These are phyloP conservation scores for Larimichthys crocea DNA, from an alignment of 2,113 vertebrate genomes.

Conservation along the genomic window DNA sequence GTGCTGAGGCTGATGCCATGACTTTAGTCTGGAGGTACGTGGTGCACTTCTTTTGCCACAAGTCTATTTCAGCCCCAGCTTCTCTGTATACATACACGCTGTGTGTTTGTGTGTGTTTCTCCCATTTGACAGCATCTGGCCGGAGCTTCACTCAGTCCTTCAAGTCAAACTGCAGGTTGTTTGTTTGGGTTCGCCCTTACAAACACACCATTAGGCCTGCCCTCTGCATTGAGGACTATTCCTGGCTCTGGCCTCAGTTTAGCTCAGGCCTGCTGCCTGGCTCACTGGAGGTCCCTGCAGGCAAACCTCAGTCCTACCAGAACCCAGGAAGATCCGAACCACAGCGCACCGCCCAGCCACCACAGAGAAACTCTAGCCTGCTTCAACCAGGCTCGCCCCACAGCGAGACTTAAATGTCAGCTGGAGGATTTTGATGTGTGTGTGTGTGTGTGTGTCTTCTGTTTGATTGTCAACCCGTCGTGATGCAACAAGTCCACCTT, in stretches of 20 bases:
- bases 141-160: conserved; percentile 50
- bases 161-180: conserved; percentile 76
- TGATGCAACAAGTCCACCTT: conserved; percentile 72
- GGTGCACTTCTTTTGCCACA: conserved; percentile 57
- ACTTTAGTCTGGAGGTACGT: conserved; percentile 54
- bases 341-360: conserved; percentile 77
- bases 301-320: conserved; percentile 80
- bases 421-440: conserved; percentile 40
- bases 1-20: conserved; percentile 43
- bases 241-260: conserved; percentile 68
- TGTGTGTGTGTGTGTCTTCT: conserved; percentile 37
- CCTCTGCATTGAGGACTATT: conserved; percentile 73
- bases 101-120: conserved; percentile 73
- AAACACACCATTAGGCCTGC: conserved; percentile 78
- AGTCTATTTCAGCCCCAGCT: conserved; percentile 73
- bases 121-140: conserved; percentile 68
- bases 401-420: conserved; percentile 60
- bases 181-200: conserved; percentile 81
- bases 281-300: conserved; percentile 80
- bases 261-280: conserved; percentile 77
- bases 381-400: conserved; percentile 65
- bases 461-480: conserved; percentile 46
- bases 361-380: conserved; percentile 75
- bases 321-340: conserved; percentile 76
- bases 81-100: conserved; percentile 49